phyloP scores from a whole-genome alignment of 2,113 vertebrate genomes.

The Onychostoma macrolepis region DNA sequence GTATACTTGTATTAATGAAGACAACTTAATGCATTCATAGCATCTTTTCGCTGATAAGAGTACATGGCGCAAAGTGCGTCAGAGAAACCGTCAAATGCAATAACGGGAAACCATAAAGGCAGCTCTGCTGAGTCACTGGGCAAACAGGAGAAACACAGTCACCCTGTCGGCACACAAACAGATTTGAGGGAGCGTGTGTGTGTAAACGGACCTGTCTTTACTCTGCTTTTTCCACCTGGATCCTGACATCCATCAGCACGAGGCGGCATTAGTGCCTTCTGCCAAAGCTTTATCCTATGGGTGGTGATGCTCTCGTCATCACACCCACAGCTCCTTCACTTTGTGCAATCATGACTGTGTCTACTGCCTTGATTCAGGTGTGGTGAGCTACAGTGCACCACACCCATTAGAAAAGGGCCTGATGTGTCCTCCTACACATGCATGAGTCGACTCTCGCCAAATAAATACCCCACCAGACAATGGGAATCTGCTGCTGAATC shows the following conservation, averaged over 20 bases:
- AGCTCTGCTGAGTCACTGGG: conserved; percentile 29
- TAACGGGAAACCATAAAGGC: conserved; percentile 15
- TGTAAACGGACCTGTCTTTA: not conserved
- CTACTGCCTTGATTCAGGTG: conserved; percentile 15
- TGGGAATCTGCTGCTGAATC: not conserved
- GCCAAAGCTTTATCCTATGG: conserved; percentile 1
- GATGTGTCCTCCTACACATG: not conserved
- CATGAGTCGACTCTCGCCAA: not conserved
- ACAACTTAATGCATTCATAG: conserved; percentile 1
- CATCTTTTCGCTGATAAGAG: not conserved
- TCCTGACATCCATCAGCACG: not conserved
- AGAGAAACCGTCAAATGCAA: conserved; percentile 24
- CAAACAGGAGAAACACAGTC: conserved; percentile 37
- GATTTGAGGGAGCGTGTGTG: not conserved
- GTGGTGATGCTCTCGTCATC: not conserved
- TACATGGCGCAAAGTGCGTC: not conserved
- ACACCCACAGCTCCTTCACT: conserved; percentile 26
- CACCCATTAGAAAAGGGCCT: not conserved
- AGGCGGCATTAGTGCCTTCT: not conserved
- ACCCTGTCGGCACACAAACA: not conserved
- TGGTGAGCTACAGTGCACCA: not conserved
- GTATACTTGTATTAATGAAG: not conserved
- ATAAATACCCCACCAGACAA: not conserved
- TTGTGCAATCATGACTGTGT: conserved; percentile 2
- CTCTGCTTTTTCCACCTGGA: not conserved